A percentile compares a stretch with the other conserved stretches of the same genome.
These are phyloP conservation scores for Hydroisotoma schaefferi DNA, from an alignment of 2,888 invertebrate species.

Conservation along the genomic window DNA sequence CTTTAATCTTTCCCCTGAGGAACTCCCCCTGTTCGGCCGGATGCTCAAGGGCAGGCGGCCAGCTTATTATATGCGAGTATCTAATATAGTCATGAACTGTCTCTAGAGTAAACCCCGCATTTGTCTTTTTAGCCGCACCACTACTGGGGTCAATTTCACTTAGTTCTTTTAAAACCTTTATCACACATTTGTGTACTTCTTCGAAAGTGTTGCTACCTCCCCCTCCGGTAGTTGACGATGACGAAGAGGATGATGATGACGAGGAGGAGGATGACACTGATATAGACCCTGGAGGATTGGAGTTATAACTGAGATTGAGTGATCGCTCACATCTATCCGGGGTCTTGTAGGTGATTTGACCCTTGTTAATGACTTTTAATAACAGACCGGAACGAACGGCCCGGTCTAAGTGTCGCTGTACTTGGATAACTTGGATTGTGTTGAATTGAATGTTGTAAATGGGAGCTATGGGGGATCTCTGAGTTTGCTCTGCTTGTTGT, in stretches of 20 bases:
- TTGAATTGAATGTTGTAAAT: slow-evolving; percentile 45
- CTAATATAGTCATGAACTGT: slow-evolving; percentile 44
- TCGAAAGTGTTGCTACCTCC: background rate
- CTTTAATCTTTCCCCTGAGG: slow-evolving; percentile 23
- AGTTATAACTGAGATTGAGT: slow-evolving; percentile 37
- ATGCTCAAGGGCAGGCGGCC: slow-evolving; percentile 27
- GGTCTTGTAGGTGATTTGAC: slow-evolving; percentile 43
- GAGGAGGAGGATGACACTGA: too few relatives aligned
- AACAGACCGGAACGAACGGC: slow-evolving; percentile 42
- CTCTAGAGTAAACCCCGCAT: slow-evolving; percentile 36
- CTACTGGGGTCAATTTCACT: slow-evolving; percentile 43
- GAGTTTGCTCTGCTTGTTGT: slow-evolving; percentile 41
- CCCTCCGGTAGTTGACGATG: background rate
- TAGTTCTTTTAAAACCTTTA: slow-evolving; percentile 45
- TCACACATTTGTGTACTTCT: slow-evolving; percentile 37
- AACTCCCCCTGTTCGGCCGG: slow-evolving; percentile 14
- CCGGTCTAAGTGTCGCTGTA: slow-evolving; percentile 46
- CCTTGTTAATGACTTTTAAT: slow-evolving; percentile 41
- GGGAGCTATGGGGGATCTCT: slow-evolving; percentile 45
- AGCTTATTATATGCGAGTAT: slow-evolving; percentile 44
- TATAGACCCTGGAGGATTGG: too few relatives aligned
- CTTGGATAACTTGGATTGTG: slow-evolving; percentile 44
- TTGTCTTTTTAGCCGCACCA: slow-evolving; percentile 20
- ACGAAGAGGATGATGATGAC: too few relatives aligned
- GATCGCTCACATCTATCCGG: slow-evolving; percentile 44